Percentiles rank a stretch among this genome's conserved stretches.
Evolutionary conservation across 2,888 invertebrate species (phyloP).

Genomic region (Atrina japonica): DNA sequence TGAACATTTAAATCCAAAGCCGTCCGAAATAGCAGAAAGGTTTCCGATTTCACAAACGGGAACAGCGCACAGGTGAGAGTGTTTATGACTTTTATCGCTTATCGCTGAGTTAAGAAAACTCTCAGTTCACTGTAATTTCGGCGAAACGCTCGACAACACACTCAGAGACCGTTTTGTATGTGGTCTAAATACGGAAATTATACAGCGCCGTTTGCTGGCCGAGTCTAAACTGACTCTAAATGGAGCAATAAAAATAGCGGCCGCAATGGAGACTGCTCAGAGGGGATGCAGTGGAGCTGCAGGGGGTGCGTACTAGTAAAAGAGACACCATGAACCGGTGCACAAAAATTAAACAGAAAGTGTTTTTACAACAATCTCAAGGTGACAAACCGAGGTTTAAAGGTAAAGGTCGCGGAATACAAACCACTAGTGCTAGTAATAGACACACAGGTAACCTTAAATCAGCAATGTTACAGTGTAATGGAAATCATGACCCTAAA

Average conservation of each 20-base stretch:
- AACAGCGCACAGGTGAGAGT: conserved; percentile 25
- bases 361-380: too few relatives aligned
- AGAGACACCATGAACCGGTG: neutral
- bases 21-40: conserved; percentile 23
- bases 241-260: conserved; percentile 17
- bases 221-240: conserved; percentile 28
- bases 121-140: too few relatives aligned
- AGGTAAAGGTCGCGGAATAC: too few relatives aligned
- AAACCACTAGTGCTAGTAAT: too few relatives aligned
- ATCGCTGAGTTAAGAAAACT: too few relatives aligned
- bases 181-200: neutral
- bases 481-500: too few relatives aligned
- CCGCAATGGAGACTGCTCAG: conserved; percentile 14
- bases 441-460: too few relatives aligned
- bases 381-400: too few relatives aligned
- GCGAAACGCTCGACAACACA: neutral
- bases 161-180: conserved; percentile 2
- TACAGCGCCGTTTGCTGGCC: conserved; percentile 25
- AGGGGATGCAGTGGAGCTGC: neutral
- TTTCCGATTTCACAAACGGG: conserved; percentile 17
- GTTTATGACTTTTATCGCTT: conserved; percentile 42
- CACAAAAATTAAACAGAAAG: neutral
- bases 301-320: neutral
- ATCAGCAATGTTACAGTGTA: neutral
- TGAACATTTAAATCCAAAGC: conserved; percentile 32